A percentile compares a stretch with the other conserved stretches of the same genome.
phyloP scores from a whole-genome alignment of 2,888 invertebrate species.

The Saturnia japonica region DNA sequence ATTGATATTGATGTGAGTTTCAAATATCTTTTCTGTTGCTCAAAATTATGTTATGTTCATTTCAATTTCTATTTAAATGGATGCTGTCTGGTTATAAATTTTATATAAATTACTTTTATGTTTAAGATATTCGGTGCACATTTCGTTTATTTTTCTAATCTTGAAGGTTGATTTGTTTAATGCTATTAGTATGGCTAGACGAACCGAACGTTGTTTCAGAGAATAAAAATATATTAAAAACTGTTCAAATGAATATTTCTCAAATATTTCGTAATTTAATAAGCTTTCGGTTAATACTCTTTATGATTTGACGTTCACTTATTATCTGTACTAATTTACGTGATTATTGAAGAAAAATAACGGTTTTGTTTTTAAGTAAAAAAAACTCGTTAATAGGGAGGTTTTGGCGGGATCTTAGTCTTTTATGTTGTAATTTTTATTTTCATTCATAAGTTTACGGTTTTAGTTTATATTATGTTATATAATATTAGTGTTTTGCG shows the following conservation, averaged over 20 bases:
- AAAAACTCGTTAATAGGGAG: no score
- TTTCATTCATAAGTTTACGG: no score
- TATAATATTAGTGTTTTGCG: no score
- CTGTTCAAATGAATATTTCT: background rate
- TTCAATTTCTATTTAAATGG: slow-evolving; percentile 3
- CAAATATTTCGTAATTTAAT: background rate
- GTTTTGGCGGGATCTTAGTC: no score
- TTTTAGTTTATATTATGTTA: no score
- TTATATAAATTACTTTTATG: slow-evolving; percentile 10
- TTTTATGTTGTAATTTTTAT: no score
- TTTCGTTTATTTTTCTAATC: background rate
- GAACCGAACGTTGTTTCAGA: background rate
- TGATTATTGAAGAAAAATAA: background rate
- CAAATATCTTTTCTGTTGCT: slow-evolving; percentile 7
- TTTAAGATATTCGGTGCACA: background rate
- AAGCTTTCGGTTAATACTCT: background rate
- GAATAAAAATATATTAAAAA: background rate
- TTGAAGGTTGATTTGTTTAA: background rate
- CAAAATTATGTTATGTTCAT: slow-evolving; percentile 6
- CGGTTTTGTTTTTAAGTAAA: background rate
- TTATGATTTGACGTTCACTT: background rate
- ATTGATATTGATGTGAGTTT: background rate
- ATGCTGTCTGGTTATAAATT: background rate
- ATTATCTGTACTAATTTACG: background rate
- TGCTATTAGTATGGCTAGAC: background rate